Evolutionary conservation across 2,888 invertebrate species (phyloP), one percentile per base, ranked within the genome.

Genomic region (Cantharis flavilabris): DNA sequence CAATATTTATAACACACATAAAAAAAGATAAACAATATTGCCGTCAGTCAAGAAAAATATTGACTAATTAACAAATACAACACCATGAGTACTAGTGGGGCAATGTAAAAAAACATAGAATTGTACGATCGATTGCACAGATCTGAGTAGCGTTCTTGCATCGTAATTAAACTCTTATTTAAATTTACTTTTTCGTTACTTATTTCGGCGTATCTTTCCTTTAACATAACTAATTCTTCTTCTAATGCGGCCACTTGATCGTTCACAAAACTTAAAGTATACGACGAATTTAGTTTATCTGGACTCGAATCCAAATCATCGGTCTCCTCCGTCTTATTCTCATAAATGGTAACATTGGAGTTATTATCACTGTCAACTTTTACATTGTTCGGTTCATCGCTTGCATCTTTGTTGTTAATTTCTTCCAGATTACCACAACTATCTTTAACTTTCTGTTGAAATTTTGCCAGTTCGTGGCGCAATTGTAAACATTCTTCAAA

Each of bases 171-270:
- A 85, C 93, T 92, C 79, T 91, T 89, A 65, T 91, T 89, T 64
- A 94, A 88, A 73, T 90, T 89, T 75, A 91, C 89, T 83, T 92
- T 92, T 83, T 94, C 94, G 26, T 90, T 91, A 83, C 90, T 89
- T 76, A 91, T 92, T 82, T 91, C 90, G 77, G 93, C 92, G 90
- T 93, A 95, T 82, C 93, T 91, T 86, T 94, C 93, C 85, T 94
- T 95, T 79, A 95, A 90, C 70, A 92, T 89, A 75, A 93, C 92
- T 83, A 95, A 88, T 87, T 95, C 94, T 86, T 94, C 94, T 86
- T 94, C 93, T 23, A 94, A 89, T 84, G 92, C 91, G 84, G 91
- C 90, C 84, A 93, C 87, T 85, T 91, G 89, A 28, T 93, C 91
- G 65, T 81, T 82, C 69, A 82, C 84, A n/a, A 9, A 49, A 49